Conservation (phyloP, 2,113 vertebrate genomes). For the Cynoglossus semilaevis region DNA sequence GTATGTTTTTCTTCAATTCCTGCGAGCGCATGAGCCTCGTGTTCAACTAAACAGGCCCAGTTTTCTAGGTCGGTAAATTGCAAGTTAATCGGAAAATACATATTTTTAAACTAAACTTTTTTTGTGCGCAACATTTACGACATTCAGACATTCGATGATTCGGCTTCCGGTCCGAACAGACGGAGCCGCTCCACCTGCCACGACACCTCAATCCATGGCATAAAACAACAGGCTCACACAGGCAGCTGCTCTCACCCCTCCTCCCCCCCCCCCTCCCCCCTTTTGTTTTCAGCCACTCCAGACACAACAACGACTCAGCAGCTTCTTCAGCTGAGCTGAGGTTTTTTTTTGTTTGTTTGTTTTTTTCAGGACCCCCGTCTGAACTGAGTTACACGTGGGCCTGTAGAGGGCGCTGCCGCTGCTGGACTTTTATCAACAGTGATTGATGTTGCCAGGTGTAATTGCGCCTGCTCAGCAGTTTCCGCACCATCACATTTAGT, state of each 20-base stretch:
- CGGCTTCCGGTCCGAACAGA: slow-evolving; percentile 8
- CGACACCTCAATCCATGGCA: slow-evolving; percentile 38
- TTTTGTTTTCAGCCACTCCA: slow-evolving; percentile 21
- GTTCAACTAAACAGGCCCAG: too few species aligned
- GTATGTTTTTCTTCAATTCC: too few species aligned
- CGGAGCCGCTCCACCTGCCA: slow-evolving; percentile 49
- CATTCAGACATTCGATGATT: too few species aligned
- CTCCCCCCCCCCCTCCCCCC: slow-evolving; percentile 19
- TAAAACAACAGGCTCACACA: slow-evolving; percentile 20
- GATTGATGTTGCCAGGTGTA: slow-evolving; percentile 41
- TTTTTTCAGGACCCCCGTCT: slow-evolving; percentile 4
- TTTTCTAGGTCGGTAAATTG: too few species aligned
- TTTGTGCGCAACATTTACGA: too few species aligned
- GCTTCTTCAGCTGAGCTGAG: too few species aligned
- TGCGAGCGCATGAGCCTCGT: too few species aligned
- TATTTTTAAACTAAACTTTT: too few species aligned
- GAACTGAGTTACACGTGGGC: slow-evolving; percentile 11
- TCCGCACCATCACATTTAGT: neutral
- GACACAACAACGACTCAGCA: slow-evolving; percentile 49
- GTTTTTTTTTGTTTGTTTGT: too few species aligned
- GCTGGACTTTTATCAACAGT: slow-evolving; percentile 21
- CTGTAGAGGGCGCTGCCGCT: slow-evolving; percentile 15
- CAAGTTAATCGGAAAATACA: too few species aligned
- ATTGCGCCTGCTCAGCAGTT: slow-evolving; percentile 50
- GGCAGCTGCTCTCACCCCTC: slow-evolving; percentile 50